Percentiles rank a stretch among this genome's conserved stretches.
These are phyloP conservation scores for Acrobasis repandana DNA, from an alignment of 2,888 invertebrate species.

Conservation along the genomic window DNA sequence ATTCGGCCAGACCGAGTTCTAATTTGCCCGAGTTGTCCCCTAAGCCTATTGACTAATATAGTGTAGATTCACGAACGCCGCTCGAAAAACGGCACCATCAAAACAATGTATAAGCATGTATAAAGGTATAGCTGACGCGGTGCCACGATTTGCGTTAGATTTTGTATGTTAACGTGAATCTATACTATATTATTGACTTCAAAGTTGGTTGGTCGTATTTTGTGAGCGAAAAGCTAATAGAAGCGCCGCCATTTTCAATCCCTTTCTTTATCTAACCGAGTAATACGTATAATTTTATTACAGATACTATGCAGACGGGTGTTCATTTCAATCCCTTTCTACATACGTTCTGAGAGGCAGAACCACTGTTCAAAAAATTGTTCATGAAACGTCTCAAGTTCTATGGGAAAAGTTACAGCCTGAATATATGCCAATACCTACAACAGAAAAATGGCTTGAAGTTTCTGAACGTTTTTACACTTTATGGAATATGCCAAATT, in stretches of 20 bases:
- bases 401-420: constrained; percentile 11
- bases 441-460: constrained; percentile 4
- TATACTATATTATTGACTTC: too few species aligned
- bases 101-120: too few species aligned
- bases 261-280: not conserved
- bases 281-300: not conserved
- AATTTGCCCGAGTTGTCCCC: too few species aligned
- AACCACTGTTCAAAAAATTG: not conserved
- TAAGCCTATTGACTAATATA: too few species aligned
- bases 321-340: not conserved
- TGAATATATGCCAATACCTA: not conserved
- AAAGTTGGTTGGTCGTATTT: too few species aligned
- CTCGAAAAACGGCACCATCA: too few species aligned
- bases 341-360: not conserved
- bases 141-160: too few species aligned
- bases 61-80: too few species aligned
- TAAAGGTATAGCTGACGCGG: too few species aligned
- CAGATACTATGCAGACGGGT: not conserved
- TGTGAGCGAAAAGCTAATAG: too few species aligned
- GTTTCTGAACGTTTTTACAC: constrained; percentile 10
- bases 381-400: constrained; percentile 5
- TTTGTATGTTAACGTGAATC: too few species aligned
- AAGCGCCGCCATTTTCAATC: not conserved
- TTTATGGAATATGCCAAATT: constrained; percentile 19
- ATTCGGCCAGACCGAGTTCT: not conserved